These are phyloP conservation scores for Megaceryle torquata DNA, from an alignment of 2,113 vertebrate genomes.

Conservation along the genomic window DNA sequence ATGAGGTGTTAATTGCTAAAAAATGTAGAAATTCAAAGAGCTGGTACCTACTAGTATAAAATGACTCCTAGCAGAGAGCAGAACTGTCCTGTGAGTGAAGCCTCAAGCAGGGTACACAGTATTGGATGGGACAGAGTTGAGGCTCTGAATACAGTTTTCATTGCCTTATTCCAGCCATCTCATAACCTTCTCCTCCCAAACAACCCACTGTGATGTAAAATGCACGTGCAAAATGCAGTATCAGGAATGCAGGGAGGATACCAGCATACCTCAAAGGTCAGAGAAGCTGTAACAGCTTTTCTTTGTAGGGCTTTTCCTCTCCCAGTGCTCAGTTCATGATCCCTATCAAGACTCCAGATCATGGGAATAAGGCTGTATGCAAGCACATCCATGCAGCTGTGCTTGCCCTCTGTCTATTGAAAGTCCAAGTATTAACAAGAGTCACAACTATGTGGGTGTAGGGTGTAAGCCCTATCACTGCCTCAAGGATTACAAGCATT, in stretches of 20 bases:
- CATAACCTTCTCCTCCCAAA: not conserved
- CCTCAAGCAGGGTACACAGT: not conserved
- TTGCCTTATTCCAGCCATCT: not conserved
- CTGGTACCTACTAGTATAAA: not conserved
- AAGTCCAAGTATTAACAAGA: not conserved
- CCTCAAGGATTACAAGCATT: not conserved
- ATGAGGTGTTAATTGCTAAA: not conserved
- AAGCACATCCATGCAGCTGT: not conserved
- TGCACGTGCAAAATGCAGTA: not conserved
- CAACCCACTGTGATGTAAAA: not conserved
- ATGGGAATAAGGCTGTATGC: not conserved
- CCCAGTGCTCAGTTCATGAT: not conserved
- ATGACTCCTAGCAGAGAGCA: not conserved
- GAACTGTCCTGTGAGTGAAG: not conserved
- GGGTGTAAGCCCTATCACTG: not conserved
- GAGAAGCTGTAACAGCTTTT: not conserved
- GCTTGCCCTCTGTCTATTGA: not conserved
- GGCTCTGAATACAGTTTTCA: not conserved
- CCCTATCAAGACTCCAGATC: not conserved
- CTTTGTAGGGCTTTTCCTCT: not conserved
- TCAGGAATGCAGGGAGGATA: not conserved
- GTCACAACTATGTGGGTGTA: not conserved
- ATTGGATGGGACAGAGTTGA: not conserved
- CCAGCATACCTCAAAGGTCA: not conserved
- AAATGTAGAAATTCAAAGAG: not conserved